Percentiles rank a stretch among this genome's conserved stretches.
Conservation (phyloP, 2,113 vertebrate genomes). For the Nesoenas mayeri region DNA sequence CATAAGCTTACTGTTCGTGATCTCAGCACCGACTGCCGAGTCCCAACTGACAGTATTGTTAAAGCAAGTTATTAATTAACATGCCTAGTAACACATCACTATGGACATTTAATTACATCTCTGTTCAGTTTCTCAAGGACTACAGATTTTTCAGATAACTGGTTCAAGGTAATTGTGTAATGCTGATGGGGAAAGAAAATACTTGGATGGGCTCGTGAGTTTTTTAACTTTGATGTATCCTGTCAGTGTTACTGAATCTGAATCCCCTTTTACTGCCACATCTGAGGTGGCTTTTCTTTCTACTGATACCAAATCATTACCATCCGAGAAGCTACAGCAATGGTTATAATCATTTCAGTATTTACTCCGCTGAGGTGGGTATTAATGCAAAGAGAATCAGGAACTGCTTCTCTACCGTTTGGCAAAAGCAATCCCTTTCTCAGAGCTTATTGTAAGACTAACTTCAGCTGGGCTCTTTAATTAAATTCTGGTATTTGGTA, state of each 20-base stretch:
- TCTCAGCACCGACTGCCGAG: not conserved
- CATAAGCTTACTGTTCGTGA: not conserved
- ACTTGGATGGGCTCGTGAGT: not conserved
- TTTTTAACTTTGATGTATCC: not conserved
- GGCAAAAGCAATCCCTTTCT: not conserved
- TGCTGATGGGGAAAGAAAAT: not conserved
- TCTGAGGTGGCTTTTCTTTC: not conserved
- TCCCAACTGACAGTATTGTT: not conserved
- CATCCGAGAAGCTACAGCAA: not conserved
- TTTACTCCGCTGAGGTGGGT: not conserved
- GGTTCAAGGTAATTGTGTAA: not conserved
- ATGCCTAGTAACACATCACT: not conserved
- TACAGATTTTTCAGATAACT: not conserved
- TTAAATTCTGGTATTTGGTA: not conserved
- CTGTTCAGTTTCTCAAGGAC: not conserved
- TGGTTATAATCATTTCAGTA: not conserved
- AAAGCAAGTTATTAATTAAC: conserved; percentile 20
- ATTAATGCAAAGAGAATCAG: not conserved
- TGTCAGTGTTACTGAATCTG: not conserved
- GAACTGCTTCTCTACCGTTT: not conserved
- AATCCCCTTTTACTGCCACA: not conserved
- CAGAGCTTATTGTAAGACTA: not conserved
- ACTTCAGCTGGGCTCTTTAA: not conserved
- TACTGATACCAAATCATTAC: not conserved
- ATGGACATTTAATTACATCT: not conserved